These are phyloP conservation scores for Dermatophagoides farinae DNA, from an alignment of 1,140 invertebrate species.

Conservation along the genomic window DNA sequence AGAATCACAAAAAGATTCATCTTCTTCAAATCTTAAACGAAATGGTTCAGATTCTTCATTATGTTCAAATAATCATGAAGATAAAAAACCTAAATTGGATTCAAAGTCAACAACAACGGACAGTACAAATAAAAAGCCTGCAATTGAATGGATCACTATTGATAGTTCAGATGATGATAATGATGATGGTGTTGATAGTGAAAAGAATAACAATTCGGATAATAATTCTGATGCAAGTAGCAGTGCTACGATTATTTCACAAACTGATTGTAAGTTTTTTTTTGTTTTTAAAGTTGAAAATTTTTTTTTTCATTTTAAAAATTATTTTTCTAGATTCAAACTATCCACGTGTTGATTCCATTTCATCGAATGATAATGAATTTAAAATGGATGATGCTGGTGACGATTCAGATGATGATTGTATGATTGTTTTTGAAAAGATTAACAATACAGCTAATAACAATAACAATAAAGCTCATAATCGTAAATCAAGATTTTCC, in stretches of 20 bases:
- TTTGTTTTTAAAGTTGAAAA: background rate
- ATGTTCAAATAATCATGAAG: background rate
- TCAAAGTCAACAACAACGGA: background rate
- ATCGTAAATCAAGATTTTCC: too few species aligned
- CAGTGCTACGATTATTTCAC: background rate
- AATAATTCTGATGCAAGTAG: too few species aligned
- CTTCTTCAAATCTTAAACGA: too few species aligned
- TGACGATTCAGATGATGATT: background rate
- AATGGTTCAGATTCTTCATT: background rate
- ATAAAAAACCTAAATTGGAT: background rate
- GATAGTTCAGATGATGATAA: conserved; percentile 2
- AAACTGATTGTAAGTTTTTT: background rate
- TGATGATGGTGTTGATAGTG: too few species aligned
- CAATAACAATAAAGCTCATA: background rate
- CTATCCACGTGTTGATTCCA: background rate
- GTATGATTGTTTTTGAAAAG: conserved; percentile 3
- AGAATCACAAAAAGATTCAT: too few species aligned
- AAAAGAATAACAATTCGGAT: too few species aligned
- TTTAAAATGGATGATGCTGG: background rate
- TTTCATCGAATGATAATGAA: background rate
- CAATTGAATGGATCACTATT: conserved; percentile 2
- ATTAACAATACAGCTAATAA: background rate
- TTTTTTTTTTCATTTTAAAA: background rate
- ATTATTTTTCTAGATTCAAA: background rate
- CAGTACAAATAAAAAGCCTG: too few species aligned